A percentile compares a stretch with the other conserved stretches of the same genome.
phyloP scores from a whole-genome alignment of 2,888 invertebrate genomes.

The Melanotus villosus region DNA sequence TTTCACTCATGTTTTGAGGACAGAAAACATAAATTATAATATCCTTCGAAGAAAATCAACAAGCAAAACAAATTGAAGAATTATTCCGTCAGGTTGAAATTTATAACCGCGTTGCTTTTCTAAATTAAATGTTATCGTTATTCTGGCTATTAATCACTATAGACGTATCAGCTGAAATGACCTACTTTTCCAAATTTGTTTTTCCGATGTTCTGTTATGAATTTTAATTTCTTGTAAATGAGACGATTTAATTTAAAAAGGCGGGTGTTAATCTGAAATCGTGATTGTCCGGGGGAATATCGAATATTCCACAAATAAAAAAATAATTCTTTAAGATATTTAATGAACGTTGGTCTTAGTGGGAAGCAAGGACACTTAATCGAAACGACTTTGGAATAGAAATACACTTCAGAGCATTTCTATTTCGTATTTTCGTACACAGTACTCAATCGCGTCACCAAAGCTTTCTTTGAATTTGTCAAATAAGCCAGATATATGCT shows the following conservation, averaged over 20 bases:
- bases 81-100: background rate
- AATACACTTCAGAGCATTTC: background rate
- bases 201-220: no score
- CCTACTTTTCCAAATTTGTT: background rate
- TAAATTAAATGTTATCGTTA: background rate
- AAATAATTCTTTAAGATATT: no score
- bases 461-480: slow-evolving; percentile 38
- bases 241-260: background rate
- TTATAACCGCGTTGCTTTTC: background rate
- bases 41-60: no score
- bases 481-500: slow-evolving; percentile 39
- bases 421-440: slow-evolving; percentile 8
- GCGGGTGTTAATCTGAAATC: background rate
- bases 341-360: no score
- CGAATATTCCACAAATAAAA: no score
- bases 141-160: background rate
- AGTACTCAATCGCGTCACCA: slow-evolving; percentile 16
- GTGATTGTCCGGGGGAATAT: no score
- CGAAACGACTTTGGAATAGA: background rate
- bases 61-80: background rate
- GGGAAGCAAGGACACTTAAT: slow-evolving; percentile 15
- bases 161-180: background rate
- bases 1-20: no score
- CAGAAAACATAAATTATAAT: no score
- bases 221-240: background rate